Evolutionary conservation across 2,888 invertebrate genomes (phyloP).

Genomic region (Himalopsyche japonica): DNA sequence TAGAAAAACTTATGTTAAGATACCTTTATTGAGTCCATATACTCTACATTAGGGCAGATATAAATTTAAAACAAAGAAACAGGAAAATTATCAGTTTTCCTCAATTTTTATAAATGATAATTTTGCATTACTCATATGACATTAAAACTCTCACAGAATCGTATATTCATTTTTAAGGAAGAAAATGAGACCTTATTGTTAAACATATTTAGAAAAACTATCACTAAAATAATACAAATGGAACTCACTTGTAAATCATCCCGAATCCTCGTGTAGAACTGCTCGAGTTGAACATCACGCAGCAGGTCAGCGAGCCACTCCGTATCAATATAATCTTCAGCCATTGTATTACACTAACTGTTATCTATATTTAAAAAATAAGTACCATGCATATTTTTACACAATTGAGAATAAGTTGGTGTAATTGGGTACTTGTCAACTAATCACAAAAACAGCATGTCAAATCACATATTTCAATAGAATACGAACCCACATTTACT

Average conservation of each 20-base stretch:
- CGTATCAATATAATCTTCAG: conserved; percentile 60
- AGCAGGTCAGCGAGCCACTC: conserved; percentile 87
- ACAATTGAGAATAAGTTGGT: background rate
- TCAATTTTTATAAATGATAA: too few species aligned
- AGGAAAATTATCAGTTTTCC: too few species aligned
- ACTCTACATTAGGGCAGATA: too few species aligned
- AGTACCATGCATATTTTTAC: background rate
- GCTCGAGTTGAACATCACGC: conserved; percentile 87
- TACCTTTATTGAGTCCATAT: too few species aligned
- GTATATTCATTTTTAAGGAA: too few species aligned
- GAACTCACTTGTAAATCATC: conserved; percentile 83
- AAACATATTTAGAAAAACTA: too few species aligned
- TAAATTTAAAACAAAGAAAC: too few species aligned
- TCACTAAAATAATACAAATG: background rate
- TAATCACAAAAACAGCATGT: background rate
- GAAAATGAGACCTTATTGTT: too few species aligned
- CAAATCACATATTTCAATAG: background rate
- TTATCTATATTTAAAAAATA: background rate
- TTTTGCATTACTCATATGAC: too few species aligned
- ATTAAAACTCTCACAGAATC: too few species aligned
- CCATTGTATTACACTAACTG: conserved; percentile 44
- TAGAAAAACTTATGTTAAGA: too few species aligned
- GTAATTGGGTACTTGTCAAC: background rate
- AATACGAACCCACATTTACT: too few species aligned
- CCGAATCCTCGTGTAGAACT: conserved; percentile 85